Conservation (phyloP, 1,140 invertebrate species). For the Lordiphosa stackelbergi region DNA sequence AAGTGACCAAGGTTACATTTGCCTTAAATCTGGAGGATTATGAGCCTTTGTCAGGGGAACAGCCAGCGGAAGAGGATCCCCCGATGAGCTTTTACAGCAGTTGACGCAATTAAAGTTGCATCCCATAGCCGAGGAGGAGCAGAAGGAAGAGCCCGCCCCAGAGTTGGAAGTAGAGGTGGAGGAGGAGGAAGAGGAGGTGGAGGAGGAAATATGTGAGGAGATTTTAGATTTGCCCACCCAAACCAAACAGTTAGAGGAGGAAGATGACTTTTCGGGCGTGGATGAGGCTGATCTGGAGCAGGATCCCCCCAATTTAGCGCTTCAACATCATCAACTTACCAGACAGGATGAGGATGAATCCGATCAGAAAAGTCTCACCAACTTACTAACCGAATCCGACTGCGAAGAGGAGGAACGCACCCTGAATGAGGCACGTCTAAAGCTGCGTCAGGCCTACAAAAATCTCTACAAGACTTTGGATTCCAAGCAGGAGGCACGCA, state of each 20-base stretch:
- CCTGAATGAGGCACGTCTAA: conserved; percentile 51
- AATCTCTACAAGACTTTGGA: conserved; percentile 62
- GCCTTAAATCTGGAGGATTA: conserved; percentile 68
- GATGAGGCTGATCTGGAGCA: conserved; percentile 53
- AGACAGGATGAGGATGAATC: conserved; percentile 38
- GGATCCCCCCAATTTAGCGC: not conserved
- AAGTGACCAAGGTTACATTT: conserved; percentile 67
- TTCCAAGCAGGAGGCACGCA: conserved; percentile 41
- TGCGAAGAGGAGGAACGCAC: conserved; percentile 64
- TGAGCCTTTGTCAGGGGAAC: conserved; percentile 38
- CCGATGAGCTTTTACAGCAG: conserved; percentile 78
- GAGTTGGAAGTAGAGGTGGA: conserved; percentile 21
- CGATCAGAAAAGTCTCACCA: conserved; percentile 65
- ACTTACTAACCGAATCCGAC: conserved; percentile 65
- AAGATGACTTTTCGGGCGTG: conserved; percentile 59
- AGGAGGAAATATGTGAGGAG: conserved; percentile 73
- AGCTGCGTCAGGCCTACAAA: conserved; percentile 50
- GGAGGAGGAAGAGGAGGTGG: conserved; percentile 7
- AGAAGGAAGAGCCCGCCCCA: not conserved
- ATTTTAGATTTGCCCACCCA: conserved; percentile 44
- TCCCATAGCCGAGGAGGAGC: conserved; percentile 46
- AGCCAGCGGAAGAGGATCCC: conserved; percentile 16
- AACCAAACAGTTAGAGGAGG: conserved; percentile 20
- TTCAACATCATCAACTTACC: no score
- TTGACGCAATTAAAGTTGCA: conserved; percentile 80